These are phyloP conservation scores for Tadarida brasiliensis DNA, from an alignment of 2,797 vertebrate species.

Conservation along the genomic window DNA sequence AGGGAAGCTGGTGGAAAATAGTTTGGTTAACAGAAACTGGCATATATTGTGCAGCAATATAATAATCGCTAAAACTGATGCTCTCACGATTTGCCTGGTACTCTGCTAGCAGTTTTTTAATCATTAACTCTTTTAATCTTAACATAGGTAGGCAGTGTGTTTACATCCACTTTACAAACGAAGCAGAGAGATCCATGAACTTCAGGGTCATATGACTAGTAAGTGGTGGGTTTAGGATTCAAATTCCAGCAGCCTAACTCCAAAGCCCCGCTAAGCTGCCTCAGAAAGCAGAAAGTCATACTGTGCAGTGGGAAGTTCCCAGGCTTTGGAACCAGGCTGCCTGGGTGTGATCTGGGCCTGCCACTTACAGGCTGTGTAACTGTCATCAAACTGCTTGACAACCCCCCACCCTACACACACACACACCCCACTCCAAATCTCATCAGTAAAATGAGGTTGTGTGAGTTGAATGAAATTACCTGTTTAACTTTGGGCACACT, in stretches of 20 bases:
- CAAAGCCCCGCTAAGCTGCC: neutral
- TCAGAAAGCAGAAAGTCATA: neutral
- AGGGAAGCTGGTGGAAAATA: neutral
- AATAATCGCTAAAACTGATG: neutral
- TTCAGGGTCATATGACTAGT: neutral
- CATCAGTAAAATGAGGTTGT: neutral
- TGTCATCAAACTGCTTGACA: neutral
- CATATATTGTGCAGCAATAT: neutral
- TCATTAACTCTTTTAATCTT: neutral
- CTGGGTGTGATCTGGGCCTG: neutral
- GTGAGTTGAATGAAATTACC: neutral
- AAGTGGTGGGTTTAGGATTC: neutral
- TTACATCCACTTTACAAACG: neutral
- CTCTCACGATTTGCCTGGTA: neutral
- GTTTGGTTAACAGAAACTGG: neutral
- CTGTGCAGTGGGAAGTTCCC: neutral
- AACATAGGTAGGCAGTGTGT: neutral
- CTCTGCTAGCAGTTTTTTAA: neutral
- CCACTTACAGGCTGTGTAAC: neutral
- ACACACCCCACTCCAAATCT: too few species aligned
- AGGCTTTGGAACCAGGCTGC: neutral
- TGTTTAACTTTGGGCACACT: neutral
- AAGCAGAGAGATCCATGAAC: neutral
- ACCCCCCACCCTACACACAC: accelerated
- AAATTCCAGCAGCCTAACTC: neutral